phyloP scores from a whole-genome alignment of 2,797 vertebrate species.

The Hybognathus amarus region DNA sequence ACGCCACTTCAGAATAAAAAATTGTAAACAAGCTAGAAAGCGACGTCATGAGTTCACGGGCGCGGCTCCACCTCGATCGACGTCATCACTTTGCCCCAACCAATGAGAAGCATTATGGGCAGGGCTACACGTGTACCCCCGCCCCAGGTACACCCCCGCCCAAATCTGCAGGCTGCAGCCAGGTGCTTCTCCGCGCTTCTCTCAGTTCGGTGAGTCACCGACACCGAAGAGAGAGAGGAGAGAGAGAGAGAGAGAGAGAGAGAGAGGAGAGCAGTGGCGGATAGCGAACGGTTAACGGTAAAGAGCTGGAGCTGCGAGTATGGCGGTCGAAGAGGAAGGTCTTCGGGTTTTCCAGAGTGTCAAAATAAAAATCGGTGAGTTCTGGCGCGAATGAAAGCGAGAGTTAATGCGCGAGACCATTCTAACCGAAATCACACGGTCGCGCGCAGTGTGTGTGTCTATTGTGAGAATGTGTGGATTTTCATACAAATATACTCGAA shows the following conservation, averaged over 20 bases:
- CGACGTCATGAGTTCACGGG: too few relatives aligned
- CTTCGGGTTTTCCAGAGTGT: constrained; percentile 97
- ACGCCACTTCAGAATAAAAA: too few relatives aligned
- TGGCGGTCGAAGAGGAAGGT: constrained; percentile 98
- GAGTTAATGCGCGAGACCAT: constrained; percentile 52
- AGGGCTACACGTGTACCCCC: too few relatives aligned
- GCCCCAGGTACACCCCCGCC: too few relatives aligned
- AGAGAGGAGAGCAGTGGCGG: constrained; percentile 68
- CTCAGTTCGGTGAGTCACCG: constrained; percentile 71
- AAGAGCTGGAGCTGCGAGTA: constrained; percentile 74
- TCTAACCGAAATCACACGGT: constrained; percentile 74
- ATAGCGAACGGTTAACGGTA: constrained; percentile 58
- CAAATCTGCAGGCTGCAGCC: too few relatives aligned
- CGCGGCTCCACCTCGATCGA: too few relatives aligned
- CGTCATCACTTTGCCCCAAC: too few relatives aligned
- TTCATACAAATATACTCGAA: background rate
- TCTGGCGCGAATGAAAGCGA: background rate
- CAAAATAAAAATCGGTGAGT: constrained; percentile 96
- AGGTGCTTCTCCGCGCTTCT: constrained; percentile 57
- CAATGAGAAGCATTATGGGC: too few relatives aligned
- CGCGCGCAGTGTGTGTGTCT: constrained; percentile 21
- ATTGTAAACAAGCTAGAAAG: too few relatives aligned
- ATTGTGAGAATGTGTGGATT: constrained; percentile 22
- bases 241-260: constrained; percentile 61
- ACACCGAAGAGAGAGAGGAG: constrained; percentile 60